phyloP scores from a whole-genome alignment of 2,797 vertebrate species.

The Nannoperca australis region DNA sequence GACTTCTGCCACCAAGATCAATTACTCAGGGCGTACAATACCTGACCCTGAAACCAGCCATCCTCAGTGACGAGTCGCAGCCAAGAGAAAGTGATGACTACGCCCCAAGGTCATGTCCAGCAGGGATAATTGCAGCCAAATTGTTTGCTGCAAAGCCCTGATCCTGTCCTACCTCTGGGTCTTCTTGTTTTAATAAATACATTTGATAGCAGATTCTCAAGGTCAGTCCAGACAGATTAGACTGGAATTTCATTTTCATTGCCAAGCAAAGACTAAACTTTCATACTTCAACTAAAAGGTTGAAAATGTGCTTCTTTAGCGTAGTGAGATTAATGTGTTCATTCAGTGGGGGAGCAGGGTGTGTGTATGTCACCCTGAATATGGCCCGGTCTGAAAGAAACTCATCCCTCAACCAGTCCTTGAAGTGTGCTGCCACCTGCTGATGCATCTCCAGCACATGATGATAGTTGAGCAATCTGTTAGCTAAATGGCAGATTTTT shows the following conservation, averaged over 20 bases:
- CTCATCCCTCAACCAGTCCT: conserved; percentile 8
- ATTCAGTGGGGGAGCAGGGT: neutral
- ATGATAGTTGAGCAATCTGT: neutral
- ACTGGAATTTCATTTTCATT: conserved; percentile 59
- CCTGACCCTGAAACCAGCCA: conserved; percentile 62
- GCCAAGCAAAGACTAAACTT: conserved; percentile 33
- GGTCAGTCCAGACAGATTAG: conserved; percentile 44
- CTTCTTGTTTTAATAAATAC: conserved; percentile 64
- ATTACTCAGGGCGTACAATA: conserved; percentile 62
- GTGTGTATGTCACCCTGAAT: conserved; percentile 2
- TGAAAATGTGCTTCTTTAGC: conserved; percentile 30
- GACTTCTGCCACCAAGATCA: conserved; percentile 66
- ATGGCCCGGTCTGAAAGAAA: neutral
- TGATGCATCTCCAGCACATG: conserved; percentile 42
- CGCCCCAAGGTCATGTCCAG: conserved; percentile 70
- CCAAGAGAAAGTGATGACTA: conserved; percentile 71
- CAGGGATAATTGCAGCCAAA: conserved; percentile 61
- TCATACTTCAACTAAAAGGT: conserved; percentile 23
- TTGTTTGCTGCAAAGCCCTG: conserved; percentile 47
- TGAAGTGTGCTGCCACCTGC: conserved; percentile 77
- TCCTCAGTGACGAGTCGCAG: conserved; percentile 53
- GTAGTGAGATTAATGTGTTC: conserved; percentile 1
- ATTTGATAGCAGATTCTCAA: conserved; percentile 59
- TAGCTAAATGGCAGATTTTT: neutral
- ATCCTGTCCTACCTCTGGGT: conserved; percentile 55